Evolutionary conservation across 2,888 invertebrate species (phyloP).

Genomic region (Escarpia spicata): DNA sequence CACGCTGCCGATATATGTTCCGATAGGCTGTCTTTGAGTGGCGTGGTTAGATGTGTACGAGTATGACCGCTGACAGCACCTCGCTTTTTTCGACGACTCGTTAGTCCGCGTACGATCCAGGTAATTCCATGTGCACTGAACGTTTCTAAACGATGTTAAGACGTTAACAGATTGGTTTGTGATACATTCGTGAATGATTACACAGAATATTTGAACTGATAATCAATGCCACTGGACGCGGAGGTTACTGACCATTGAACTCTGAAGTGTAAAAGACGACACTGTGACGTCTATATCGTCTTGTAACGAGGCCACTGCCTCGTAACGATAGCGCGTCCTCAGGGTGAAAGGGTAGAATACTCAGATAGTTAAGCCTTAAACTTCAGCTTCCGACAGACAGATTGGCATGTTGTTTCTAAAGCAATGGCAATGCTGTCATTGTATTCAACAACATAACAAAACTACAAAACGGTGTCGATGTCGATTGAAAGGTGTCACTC

Average conservation of each 20-base stretch:
- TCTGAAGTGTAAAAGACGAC: neutral
- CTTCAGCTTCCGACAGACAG: neutral
- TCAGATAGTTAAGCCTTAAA: neutral
- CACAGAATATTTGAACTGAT: neutral
- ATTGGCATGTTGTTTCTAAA: neutral
- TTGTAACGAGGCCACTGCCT: neutral
- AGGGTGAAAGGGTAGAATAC: neutral
- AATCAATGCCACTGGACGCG: neutral
- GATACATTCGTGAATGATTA: neutral
- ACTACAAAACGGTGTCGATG: too few relatives aligned
- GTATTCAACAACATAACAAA: too few relatives aligned
- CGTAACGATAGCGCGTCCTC: neutral
- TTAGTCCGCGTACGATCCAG: neutral
- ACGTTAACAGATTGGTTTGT: neutral
- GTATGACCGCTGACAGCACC: neutral
- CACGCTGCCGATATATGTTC: neutral
- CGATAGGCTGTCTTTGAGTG: neutral
- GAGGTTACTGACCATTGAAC: neutral
- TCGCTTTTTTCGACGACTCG: neutral
- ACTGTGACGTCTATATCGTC: neutral
- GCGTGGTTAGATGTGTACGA: neutral
- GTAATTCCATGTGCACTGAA: neutral
- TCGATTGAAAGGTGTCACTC: too few relatives aligned
- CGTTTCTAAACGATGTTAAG: neutral
- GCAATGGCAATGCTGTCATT: too few relatives aligned